Conservation (phyloP, 1,140 invertebrate species). For the Lerema accius region DNA sequence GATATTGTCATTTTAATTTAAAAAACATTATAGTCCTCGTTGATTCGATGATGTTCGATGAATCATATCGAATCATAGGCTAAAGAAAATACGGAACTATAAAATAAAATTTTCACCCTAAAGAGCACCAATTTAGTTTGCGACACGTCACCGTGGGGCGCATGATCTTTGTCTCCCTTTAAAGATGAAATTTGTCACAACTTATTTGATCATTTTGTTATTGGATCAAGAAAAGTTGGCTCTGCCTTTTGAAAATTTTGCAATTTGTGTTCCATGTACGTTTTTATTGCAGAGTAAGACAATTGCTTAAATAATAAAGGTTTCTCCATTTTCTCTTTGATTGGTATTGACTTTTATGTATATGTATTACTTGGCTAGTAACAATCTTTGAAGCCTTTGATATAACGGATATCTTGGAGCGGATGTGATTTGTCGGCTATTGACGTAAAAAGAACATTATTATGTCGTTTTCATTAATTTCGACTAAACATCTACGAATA, state of each 20-base stretch:
- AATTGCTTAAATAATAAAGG: too few relatives aligned
- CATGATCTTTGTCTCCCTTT: constrained; percentile 56
- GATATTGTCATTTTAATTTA: too few relatives aligned
- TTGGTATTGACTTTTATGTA: too few relatives aligned
- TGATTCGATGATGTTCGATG: too few relatives aligned
- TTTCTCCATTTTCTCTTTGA: too few relatives aligned
- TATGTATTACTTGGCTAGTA: too few relatives aligned
- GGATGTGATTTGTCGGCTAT: not conserved
- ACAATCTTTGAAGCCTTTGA: too few relatives aligned
- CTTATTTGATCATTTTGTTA: constrained; percentile 51
- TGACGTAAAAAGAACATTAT: constrained; percentile 26
- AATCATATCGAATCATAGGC: too few relatives aligned
- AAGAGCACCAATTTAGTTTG: constrained; percentile 67
- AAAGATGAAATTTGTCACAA: constrained; percentile 42
- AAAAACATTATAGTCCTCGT: too few relatives aligned
- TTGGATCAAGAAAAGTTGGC: constrained; percentile 24
- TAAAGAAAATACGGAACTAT: constrained; percentile 43
- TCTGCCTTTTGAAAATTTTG: constrained; percentile 22
- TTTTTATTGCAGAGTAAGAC: too few relatives aligned
- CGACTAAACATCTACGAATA: constrained; percentile 39
- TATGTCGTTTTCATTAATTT: constrained; percentile 39
- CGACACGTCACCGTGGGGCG: constrained; percentile 62
- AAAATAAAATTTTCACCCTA: constrained; percentile 65
- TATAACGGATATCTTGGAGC: too few relatives aligned
- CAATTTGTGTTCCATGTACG: constrained; percentile 11